Percentiles rank a stretch among this genome's conserved stretches.
Evolutionary conservation across 1,140 invertebrate genomes (phyloP).

Genomic region (Chionoecetes opilio): DNA sequence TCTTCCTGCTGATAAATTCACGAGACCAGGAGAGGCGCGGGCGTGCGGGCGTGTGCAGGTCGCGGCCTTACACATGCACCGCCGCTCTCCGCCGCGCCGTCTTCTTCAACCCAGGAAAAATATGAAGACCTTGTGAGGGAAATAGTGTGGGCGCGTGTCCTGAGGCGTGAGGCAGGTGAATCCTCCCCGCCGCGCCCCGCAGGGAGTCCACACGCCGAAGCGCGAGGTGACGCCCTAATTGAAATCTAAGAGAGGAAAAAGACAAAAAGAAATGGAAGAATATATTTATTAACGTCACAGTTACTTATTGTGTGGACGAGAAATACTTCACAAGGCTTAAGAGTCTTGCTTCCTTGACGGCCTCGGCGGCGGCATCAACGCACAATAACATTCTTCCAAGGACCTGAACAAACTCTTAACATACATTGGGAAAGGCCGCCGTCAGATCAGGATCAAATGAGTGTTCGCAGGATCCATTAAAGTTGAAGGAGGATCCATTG

Average conservation of each 20-base stretch:
- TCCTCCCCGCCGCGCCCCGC: constrained; percentile 20
- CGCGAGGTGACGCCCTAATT: background rate
- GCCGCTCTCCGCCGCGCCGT: background rate
- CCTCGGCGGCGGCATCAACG: background rate
- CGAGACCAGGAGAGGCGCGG: background rate
- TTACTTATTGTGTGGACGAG: background rate
- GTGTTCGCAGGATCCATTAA: constrained; percentile 18
- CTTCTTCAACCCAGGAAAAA: background rate
- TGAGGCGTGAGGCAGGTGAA: constrained; percentile 1
- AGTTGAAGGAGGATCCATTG: constrained; percentile 19
- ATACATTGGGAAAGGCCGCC: background rate
- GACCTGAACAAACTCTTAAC: background rate
- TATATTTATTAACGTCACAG: background rate
- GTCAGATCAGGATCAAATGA: constrained; percentile 6
- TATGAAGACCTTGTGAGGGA: constrained; percentile 4
- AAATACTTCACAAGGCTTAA: background rate
- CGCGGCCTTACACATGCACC: background rate
- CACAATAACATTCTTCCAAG: background rate
- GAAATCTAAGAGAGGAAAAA: constrained; percentile 21
- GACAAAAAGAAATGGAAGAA: constrained; percentile 2
- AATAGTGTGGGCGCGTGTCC: constrained; percentile 14
- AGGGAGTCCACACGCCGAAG: background rate
- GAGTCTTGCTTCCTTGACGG: background rate
- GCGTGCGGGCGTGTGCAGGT: background rate
- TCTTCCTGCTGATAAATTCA: no score